Conservation (phyloP, 1,140 invertebrate species). For the Lepidurus apus region DNA sequence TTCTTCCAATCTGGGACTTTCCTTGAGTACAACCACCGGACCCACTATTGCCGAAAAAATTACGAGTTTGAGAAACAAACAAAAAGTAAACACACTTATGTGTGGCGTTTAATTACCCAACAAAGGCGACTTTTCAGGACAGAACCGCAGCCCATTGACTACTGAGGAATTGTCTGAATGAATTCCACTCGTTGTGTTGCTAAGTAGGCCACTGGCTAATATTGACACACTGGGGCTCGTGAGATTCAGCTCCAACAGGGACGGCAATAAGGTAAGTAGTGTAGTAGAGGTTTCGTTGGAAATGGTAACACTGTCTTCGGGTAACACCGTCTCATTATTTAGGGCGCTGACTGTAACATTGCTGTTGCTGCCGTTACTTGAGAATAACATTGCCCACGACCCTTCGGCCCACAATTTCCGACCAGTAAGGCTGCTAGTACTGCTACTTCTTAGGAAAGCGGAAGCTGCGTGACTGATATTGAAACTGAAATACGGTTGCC, state of each 20-base stretch:
- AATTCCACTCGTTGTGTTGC: not conserved
- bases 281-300: conserved; percentile 13
- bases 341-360: not conserved
- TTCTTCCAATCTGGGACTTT: conserved; percentile 44
- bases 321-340: not conserved
- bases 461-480: not conserved
- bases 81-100: not conserved
- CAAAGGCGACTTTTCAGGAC: conserved; percentile 26
- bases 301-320: not conserved
- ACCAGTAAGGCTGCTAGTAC: not conserved
- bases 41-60: conserved; percentile 43
- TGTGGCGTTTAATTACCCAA: conserved; percentile 14
- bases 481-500: not conserved
- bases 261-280: not conserved
- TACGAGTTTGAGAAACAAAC: not conserved
- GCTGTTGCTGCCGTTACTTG: not conserved
- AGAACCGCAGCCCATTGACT: conserved; percentile 8
- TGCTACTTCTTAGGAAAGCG: not conserved
- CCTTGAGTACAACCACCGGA: conserved; percentile 43
- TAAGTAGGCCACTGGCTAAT: not conserved
- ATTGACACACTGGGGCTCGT: not conserved
- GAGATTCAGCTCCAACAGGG: not conserved
- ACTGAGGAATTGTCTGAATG: not conserved
- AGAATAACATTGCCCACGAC: not conserved
- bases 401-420: not conserved